These are phyloP conservation scores for Plagodis pulveraria DNA, from an alignment of 2,888 invertebrate species.

Conservation along the genomic window DNA sequence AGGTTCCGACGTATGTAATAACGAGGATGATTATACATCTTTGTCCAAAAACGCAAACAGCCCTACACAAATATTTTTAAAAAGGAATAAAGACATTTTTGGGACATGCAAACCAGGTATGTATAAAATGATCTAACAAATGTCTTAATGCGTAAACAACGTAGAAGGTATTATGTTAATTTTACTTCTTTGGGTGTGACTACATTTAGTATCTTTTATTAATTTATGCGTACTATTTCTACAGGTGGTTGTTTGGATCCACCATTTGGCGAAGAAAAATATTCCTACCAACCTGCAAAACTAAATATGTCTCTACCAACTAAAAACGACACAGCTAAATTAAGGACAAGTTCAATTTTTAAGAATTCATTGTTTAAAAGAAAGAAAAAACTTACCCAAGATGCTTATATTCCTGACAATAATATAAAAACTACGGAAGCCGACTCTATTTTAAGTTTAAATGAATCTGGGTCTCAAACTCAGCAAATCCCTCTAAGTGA, in stretches of 20 bases:
- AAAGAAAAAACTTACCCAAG: slow-evolving; percentile 33
- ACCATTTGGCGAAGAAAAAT: slow-evolving; percentile 69
- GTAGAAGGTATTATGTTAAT: too few relatives aligned
- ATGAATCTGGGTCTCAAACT: slow-evolving; percentile 31
- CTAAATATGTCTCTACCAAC: slow-evolving; percentile 9
- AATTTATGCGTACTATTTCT: slow-evolving; percentile 20
- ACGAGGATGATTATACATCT: slow-evolving; percentile 7
- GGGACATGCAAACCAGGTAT: slow-evolving; percentile 76
- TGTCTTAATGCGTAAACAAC: neutral
- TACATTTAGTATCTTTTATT: too few relatives aligned
- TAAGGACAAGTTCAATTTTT: slow-evolving; percentile 36
- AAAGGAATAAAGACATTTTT: slow-evolving; percentile 53
- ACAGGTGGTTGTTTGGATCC: slow-evolving; percentile 77
- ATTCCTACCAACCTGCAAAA: slow-evolving; percentile 53
- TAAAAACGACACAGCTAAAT: slow-evolving; percentile 16
- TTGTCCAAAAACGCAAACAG: slow-evolving; percentile 45
- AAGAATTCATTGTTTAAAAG: slow-evolving; percentile 35
- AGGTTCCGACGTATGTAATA: slow-evolving; percentile 2
- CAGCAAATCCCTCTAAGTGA: slow-evolving; percentile 22
- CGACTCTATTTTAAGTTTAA: slow-evolving; percentile 42
- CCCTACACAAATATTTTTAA: slow-evolving; percentile 27
- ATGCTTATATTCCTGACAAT: slow-evolving; percentile 11
- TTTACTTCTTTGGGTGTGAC: neutral
- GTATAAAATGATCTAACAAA: neutral
- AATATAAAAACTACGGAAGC: slow-evolving; percentile 31